Evolutionary conservation across 2,888 invertebrate species (phyloP), one percentile per base, ranked within the genome.

Genomic region (Drosophila hamatofila): DNA sequence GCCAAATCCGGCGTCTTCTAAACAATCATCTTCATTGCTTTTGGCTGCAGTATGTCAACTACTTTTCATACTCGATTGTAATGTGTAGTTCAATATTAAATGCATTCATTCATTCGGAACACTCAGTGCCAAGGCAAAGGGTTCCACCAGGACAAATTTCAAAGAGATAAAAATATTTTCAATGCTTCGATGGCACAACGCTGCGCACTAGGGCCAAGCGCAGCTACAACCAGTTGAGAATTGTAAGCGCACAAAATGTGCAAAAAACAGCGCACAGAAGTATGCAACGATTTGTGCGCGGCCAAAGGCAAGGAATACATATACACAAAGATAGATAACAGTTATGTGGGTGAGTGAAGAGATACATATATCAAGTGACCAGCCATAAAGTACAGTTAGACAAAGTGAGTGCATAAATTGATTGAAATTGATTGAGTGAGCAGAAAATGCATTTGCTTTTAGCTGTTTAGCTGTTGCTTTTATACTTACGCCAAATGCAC

Each of bases 401-500:
- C 44, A 39, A 11, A 61, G 60, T 60, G 33, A 27, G 27, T 57
- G 33, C 35, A 46, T 52, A 59, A 51, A 66, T 70, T 74, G 52
- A 70, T 64, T 55, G 65, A 70, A 59, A 70, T 61, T 63, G 61
- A 70, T 61, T 21, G 59, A 42, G 23, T 39, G 42, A 35, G 9
- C 3, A 35, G 51, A 30, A 60, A 60, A 57, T 58, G 72, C 33
- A 41, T 52, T 46, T 16, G 23, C 18, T 42, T 4, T 21, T 12
- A n/a, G 21, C 21, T 6, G 0, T 23, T 14, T 44, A 7, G 14
- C 18, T 41, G 3, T 12, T 12, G 41, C 12, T 18, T n/a, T 11
- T 23, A 14, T 83, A 94, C 96, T 95, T 93, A 98, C 98, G 95
- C 98, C 98, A 95, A 98, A 98, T 93, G 98, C 98, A 93, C 98